phyloP scores from a whole-genome alignment of 2,888 invertebrate genomes.

The Sussaba pulchella region DNA sequence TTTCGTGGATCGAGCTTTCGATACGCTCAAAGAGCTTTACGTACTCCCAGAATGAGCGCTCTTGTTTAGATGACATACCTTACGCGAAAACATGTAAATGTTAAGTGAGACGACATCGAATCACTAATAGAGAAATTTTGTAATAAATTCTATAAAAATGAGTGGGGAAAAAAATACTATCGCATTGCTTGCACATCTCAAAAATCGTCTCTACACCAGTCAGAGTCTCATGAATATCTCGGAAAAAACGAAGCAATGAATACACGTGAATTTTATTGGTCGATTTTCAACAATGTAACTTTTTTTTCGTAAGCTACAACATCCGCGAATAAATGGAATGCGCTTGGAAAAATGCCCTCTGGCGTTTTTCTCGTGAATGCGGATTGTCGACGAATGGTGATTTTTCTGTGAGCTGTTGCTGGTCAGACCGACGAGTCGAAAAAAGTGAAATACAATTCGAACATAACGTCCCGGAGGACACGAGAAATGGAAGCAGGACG shows the following conservation, averaged over 20 bases:
- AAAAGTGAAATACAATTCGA: conserved; percentile 37
- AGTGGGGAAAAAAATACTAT: too few species aligned
- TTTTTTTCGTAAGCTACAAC: conserved; percentile 5
- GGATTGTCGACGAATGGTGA: conserved; percentile 44
- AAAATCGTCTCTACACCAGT: neutral
- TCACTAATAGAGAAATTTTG: conserved; percentile 1
- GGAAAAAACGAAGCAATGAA: conserved; percentile 17
- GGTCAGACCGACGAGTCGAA: neutral
- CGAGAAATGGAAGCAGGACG: conserved; percentile 16
- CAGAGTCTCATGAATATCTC: neutral
- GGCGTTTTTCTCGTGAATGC: neutral
- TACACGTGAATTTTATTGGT: neutral
- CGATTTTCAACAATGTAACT: conserved; percentile 3
- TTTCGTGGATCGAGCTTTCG: conserved; percentile 26
- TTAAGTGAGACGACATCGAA: conserved; percentile 25
- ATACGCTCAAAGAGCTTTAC: conserved; percentile 24
- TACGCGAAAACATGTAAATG: conserved; percentile 26
- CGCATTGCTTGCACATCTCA: neutral
- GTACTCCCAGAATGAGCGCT: neutral
- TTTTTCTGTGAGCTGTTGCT: conserved; percentile 8
- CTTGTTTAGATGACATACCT: conserved; percentile 25
- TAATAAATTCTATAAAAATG: conserved; percentile 23
- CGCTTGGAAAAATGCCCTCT: neutral
- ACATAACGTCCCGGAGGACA: conserved; percentile 42
- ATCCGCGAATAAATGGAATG: conserved; percentile 2